Evolutionary conservation across 2,797 vertebrate genomes (phyloP), one percentile per base, ranked within the genome.

Genomic region (Acipenser ruthenus): DNA sequence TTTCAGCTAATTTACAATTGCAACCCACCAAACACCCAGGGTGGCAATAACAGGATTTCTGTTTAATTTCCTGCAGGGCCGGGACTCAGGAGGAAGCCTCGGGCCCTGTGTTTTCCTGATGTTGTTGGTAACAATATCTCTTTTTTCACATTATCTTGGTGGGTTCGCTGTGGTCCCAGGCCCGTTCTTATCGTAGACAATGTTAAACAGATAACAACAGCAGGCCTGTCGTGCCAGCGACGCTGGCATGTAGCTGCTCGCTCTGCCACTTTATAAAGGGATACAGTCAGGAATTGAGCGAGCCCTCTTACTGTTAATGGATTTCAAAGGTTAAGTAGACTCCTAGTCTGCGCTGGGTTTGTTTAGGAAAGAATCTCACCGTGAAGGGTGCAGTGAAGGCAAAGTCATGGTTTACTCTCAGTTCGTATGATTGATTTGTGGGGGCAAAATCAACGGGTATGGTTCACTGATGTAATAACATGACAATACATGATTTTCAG

Each of bases 381-480:
- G 60, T 18, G 60, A 5, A 49, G 37, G 53, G 12, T 1, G 62
- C 62, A 18, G 23, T 48, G 60, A 62, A 37, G 61, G 60, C 49
- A 50, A 50, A 55, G 60, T 23, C 61, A 37, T 3, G 23, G 23
- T 2, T 37, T 4, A n/a, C 15, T 18, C 15, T 18, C 15, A 18
- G 15, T 18, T 18, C 15, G 60, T 62, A 6, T 62, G 12, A 13
- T 55, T 50, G 15, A 60, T 55, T 51, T 68, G 64, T 68, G 8
- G 53, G 67, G 62, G 9, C 2, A 3, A 37, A 37, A 37, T 3
- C 23, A 37, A 37, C 23, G 4, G 23, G 23, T 37, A 37, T 37
- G 23, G 23, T 37, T 37, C 23, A 37, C 23, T 37, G 23, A 37
- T 37, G 23, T 37, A 37, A 37, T 37, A 37, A 37, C 2, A 37